Evolutionary conservation across 2,113 vertebrate genomes (phyloP).

Genomic region (Stercorarius parasiticus): DNA sequence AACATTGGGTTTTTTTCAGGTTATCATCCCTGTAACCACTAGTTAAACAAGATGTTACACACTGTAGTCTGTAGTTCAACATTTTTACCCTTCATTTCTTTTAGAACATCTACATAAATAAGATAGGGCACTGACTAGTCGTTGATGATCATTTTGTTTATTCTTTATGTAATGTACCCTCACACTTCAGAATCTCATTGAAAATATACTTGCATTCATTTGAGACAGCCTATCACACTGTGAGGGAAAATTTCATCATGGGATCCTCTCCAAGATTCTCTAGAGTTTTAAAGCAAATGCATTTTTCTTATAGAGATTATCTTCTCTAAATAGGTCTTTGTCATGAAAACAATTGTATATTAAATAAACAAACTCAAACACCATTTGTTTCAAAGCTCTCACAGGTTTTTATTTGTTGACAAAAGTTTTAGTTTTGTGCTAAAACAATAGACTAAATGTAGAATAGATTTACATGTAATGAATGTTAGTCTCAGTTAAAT

Average conservation of each 20-base stretch:
- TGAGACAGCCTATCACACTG: background rate
- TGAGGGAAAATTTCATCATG: background rate
- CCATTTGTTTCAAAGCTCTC: background rate
- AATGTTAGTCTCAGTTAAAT: background rate
- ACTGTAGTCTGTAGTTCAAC: too few species aligned
- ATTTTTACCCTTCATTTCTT: background rate
- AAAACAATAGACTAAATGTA: background rate
- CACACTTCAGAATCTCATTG: background rate
- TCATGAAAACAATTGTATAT: background rate
- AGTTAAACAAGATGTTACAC: background rate
- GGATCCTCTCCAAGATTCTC: background rate
- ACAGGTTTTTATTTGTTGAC: background rate
- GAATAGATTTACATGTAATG: background rate
- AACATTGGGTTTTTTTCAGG: background rate
- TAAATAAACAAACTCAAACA: background rate
- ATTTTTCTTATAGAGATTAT: background rate
- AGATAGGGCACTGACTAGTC: too few species aligned
- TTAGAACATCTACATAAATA: background rate
- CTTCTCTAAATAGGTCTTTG: background rate
- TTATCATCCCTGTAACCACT: background rate
- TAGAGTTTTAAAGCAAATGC: background rate
- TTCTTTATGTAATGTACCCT: background rate
- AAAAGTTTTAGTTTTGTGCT: background rate
- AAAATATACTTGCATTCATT: background rate
- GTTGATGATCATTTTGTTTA: background rate